Percentiles rank a stretch among this genome's conserved stretches.
phyloP scores from a whole-genome alignment of 2,113 vertebrate species.

The Xerus inauris region DNA sequence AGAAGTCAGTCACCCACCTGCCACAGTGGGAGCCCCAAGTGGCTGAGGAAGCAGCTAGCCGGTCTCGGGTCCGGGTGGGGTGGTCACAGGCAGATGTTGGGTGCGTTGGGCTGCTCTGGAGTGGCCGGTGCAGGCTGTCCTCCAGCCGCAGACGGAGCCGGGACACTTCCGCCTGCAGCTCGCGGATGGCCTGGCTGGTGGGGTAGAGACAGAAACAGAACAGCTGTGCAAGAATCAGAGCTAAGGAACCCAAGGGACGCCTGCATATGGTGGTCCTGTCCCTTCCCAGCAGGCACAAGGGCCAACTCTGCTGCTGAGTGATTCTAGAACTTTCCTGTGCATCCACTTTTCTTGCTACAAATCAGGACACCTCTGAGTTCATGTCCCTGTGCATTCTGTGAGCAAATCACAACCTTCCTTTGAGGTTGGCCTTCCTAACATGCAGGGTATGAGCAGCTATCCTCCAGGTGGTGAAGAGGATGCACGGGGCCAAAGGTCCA shows the following conservation, averaged over 20 bases:
- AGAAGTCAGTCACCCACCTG: conserved; percentile 79
- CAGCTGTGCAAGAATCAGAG: accelerated
- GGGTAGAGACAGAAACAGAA: not conserved
- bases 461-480: not conserved
- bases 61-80: not conserved
- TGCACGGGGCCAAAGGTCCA: not conserved
- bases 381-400: not conserved
- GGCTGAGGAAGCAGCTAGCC: accelerated
- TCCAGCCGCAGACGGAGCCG: conserved; percentile 86
- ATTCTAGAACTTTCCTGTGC: not conserved
- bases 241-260: accelerated
- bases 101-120: not conserved
- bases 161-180: conserved; percentile 89
- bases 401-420: not conserved
- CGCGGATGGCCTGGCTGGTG: conserved; percentile 88
- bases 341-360: not conserved
- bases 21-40: not conserved
- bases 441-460: not conserved
- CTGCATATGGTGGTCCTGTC: accelerated
- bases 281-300: not conserved
- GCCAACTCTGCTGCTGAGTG: accelerated
- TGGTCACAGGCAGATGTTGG: not conserved
- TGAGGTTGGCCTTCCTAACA: not conserved
- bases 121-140: conserved; percentile 80
- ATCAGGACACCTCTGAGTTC: not conserved